Evolutionary conservation across 2,888 invertebrate species (phyloP).

Genomic region (Crocallis elinguaria): DNA sequence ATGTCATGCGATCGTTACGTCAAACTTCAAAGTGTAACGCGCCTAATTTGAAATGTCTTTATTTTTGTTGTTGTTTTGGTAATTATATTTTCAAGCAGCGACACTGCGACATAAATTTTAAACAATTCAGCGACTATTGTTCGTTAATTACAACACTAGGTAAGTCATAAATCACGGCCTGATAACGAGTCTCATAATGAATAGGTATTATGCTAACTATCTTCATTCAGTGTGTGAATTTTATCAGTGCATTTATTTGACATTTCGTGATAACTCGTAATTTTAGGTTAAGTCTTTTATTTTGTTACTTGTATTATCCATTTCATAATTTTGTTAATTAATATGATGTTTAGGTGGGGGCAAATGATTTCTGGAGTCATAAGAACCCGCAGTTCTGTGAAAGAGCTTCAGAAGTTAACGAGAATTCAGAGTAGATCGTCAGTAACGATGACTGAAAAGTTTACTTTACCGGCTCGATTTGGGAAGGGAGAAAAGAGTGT

Average conservation of each 20-base stretch:
- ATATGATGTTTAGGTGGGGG: conserved; percentile 57
- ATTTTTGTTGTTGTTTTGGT: background rate
- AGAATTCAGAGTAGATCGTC: conserved; percentile 39
- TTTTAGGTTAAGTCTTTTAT: conserved; percentile 13
- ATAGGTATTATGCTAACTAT: background rate
- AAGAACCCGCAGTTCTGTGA: conserved; percentile 33
- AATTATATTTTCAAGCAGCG: background rate
- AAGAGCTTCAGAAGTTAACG: conserved; percentile 29
- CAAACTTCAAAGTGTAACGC: conserved; percentile 3
- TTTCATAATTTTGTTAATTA: too few relatives aligned
- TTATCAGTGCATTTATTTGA: conserved; percentile 8
- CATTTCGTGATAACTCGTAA: background rate
- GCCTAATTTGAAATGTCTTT: conserved; percentile 9
- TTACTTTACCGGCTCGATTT: conserved; percentile 88
- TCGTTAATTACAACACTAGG: too few relatives aligned
- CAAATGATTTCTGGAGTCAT: conserved; percentile 44
- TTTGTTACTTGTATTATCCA: conserved; percentile 1
- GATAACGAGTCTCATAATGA: background rate
- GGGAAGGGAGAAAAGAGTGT: conserved; percentile 91
- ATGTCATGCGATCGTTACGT: background rate
- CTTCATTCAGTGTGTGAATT: background rate
- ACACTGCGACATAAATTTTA: too few relatives aligned
- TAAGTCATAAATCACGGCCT: background rate
- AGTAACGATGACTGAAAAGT: conserved; percentile 78
- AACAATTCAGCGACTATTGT: too few relatives aligned